These are phyloP conservation scores for Tetramorium alpestre DNA, from an alignment of 1,140 invertebrate species.

Conservation along the genomic window DNA sequence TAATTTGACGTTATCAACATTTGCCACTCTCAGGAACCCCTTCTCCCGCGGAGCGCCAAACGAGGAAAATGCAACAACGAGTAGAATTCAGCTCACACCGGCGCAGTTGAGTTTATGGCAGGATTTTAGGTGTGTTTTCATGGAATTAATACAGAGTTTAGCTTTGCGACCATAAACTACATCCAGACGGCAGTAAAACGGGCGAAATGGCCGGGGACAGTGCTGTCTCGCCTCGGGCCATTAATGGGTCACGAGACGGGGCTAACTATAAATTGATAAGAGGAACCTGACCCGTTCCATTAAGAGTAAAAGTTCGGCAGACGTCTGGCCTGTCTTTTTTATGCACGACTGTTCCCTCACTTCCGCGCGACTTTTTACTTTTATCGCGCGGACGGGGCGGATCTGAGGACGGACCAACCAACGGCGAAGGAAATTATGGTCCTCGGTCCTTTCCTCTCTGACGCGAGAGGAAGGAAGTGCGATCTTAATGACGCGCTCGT, in stretches of 20 bases:
- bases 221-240: conserved; percentile 75
- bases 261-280: conserved; percentile 80
- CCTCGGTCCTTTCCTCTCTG: background rate
- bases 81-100: conserved; percentile 61
- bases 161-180: conserved; percentile 80
- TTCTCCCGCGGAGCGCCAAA: background rate
- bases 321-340: conserved; percentile 36
- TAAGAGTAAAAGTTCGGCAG: conserved; percentile 69
- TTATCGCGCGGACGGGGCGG: conserved; percentile 7
- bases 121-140: conserved; percentile 80
- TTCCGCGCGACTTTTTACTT: conserved; percentile 44
- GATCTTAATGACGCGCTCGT: conserved; percentile 56
- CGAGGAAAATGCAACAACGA: conserved; percentile 54
- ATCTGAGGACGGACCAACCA: conserved; percentile 11
- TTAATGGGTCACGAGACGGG: conserved; percentile 80
- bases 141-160: conserved; percentile 83
- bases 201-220: conserved; percentile 79
- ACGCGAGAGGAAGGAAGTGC: conserved; percentile 30
- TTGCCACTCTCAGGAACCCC: background rate
- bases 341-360: conserved; percentile 21
- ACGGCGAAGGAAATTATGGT: conserved; percentile 43
- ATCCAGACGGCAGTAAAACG: conserved; percentile 81
- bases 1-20: conserved; percentile 45
- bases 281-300: conserved; percentile 73
- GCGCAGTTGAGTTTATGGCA: conserved; percentile 66